Percentiles rank a stretch among this genome's conserved stretches.
Evolutionary conservation across 2,888 invertebrate genomes (phyloP).

Genomic region (Nemapogon koenigi): DNA sequence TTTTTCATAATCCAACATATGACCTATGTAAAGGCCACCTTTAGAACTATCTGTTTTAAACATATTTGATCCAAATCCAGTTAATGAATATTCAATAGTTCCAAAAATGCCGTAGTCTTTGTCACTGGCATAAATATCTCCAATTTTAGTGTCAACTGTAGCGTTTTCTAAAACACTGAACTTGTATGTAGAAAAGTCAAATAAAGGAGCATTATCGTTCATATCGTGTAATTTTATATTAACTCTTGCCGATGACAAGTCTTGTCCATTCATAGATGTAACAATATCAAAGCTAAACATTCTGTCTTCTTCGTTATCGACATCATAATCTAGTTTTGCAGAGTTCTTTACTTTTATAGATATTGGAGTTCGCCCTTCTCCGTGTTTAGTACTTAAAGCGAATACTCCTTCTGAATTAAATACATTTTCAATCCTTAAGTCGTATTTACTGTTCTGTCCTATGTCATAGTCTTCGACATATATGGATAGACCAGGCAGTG

Average conservation of each 20-base stretch:
- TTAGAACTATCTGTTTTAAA: conserved; percentile 71
- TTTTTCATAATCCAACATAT: conserved; percentile 76
- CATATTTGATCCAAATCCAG: conserved; percentile 81
- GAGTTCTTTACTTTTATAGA: conserved; percentile 74
- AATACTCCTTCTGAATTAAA: conserved; percentile 67
- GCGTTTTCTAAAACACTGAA: conserved; percentile 73
- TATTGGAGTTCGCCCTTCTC: conserved; percentile 76
- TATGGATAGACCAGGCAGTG: conserved; percentile 74
- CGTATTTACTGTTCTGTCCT: conserved; percentile 76
- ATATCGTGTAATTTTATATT: conserved; percentile 74
- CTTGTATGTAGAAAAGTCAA: conserved; percentile 68
- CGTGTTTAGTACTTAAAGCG: conserved; percentile 69
- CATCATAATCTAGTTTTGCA: conserved; percentile 74
- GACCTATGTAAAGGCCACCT: conserved; percentile 73
- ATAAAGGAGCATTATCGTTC: conserved; percentile 81
- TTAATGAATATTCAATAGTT: conserved; percentile 72
- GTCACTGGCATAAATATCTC: conserved; percentile 72
- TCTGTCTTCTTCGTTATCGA: conserved; percentile 63
- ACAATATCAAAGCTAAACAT: conserved; percentile 73
- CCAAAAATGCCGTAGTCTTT: conserved; percentile 77
- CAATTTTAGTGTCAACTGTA: conserved; percentile 66
- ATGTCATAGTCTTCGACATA: conserved; percentile 77
- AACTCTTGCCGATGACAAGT: conserved; percentile 67
- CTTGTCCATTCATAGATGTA: conserved; percentile 58
- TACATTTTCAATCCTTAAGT: conserved; percentile 66